These are phyloP conservation scores for Chloroceryle aenea DNA, from an alignment of 2,113 vertebrate genomes.

Conservation along the genomic window DNA sequence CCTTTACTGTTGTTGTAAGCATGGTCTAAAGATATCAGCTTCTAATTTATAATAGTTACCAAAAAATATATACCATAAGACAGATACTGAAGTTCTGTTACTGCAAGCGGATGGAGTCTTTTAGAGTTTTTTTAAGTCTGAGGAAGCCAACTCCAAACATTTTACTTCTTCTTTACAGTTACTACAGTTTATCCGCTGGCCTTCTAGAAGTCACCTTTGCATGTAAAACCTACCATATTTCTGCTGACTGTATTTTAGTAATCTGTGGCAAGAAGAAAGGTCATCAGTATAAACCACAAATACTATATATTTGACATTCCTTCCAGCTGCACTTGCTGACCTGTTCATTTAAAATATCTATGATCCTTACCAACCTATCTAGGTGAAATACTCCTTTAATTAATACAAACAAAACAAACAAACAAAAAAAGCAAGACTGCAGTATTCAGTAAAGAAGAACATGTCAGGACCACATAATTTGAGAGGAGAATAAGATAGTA, in stretches of 20 bases:
- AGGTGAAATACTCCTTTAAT: constrained; percentile 54
- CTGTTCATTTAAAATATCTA: constrained; percentile 32
- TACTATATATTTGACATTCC: constrained; percentile 42
- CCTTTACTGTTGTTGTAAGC: not conserved
- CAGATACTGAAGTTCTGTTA: not conserved
- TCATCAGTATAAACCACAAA: constrained; percentile 65
- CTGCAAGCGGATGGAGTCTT: not conserved
- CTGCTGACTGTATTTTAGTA: constrained; percentile 49
- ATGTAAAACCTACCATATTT: constrained; percentile 29
- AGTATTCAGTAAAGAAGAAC: constrained; percentile 35
- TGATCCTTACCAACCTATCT: constrained; percentile 22
- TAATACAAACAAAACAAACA: constrained; percentile 7
- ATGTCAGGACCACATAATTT: constrained; percentile 28
- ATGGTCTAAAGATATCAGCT: not conserved
- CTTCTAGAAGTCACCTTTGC: constrained; percentile 24
- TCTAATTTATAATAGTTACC: not conserved
- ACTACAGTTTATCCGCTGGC: constrained; percentile 3
- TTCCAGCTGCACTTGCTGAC: constrained; percentile 40
- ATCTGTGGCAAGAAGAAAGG: constrained; percentile 54
- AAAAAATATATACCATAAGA: not conserved
- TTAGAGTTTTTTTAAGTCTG: not conserved
- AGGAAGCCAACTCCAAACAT: not conserved
- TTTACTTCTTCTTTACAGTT: not conserved
- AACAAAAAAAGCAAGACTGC: not conserved
- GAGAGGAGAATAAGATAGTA: not conserved